Base-by-base conservation (phyloP, 2,797 vertebrate species). In the Amblyopsis hoosieri region DNA sequence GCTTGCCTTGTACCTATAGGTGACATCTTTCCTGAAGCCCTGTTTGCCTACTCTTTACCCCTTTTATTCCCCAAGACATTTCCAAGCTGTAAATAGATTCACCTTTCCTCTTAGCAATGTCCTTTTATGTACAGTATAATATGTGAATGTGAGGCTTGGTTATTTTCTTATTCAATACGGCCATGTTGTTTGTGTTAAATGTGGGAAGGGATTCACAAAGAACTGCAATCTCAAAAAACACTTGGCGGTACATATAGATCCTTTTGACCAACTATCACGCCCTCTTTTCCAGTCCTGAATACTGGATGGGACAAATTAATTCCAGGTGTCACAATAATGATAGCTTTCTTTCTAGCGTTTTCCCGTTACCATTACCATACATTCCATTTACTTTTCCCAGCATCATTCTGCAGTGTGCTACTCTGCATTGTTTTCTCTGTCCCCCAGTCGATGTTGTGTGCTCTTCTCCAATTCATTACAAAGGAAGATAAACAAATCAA, bases 151-250 rank as follows among this genome's bases (percentile, higher is more conserved):
- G 17, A 59, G 64, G 1, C 23, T 60, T 59, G 73, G 63, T 67
- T 23, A 57, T 59, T 83, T 78, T 55, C 31, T 37, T 61, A 68
- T 65, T 45, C 45, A 50, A 75, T 79, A 62, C 50, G 64, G 54
- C 45, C 66, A 83, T n/a, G n/a, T 90, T 78, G 78, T 86, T 56
- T 94, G 92, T 67, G 51, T 74, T 2, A 88, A 90, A 61, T 93
- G 91, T 75, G 92, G 91, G 1, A 93, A 93, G 50, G 83, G 91
- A 0, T 83, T 85, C 15, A 85, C 89, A 0, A 87, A 90, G 60
- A 84, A 91, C 67, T 90, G 81, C 29, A 85, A 90, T 54, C 72
- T 89, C 49, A 89, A 91, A 61, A 89, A 86, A 71, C 84, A 92
- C 59, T 73, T 89, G 0, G 58, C 81, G 2, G 71, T 88, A 9